Evolutionary conservation across 2,797 vertebrate genomes (phyloP).

Genomic region (Poliocrania exsul): DNA sequence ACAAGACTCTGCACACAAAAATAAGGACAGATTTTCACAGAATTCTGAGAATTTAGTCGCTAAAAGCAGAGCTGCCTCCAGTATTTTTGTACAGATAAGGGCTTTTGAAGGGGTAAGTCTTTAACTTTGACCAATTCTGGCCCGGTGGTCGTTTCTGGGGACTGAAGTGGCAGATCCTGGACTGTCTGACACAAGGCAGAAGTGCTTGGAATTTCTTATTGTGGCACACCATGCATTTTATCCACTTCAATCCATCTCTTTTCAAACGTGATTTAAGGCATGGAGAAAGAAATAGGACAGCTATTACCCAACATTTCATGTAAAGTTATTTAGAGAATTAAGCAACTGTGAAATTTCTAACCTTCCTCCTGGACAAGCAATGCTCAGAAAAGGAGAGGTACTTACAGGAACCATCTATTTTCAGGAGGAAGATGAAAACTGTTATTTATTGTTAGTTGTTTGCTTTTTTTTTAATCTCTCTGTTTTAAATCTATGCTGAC

Average conservation of each 20-base stretch:
- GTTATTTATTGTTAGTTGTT: not conserved
- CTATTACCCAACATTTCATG: not conserved
- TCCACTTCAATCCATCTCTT: not conserved
- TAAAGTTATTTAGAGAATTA: not conserved
- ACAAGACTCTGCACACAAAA: not conserved
- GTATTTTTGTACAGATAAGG: not conserved
- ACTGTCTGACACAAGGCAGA: not conserved
- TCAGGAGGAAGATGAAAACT: constrained; percentile 9
- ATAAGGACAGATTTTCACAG: not conserved
- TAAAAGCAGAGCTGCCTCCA: not conserved
- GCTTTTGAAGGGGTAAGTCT: not conserved
- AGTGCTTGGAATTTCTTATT: not conserved
- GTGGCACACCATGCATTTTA: not conserved
- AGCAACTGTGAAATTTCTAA: not conserved
- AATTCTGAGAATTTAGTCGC: not conserved
- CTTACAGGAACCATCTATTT: not conserved
- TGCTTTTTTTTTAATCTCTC: not conserved
- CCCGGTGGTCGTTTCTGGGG: not conserved
- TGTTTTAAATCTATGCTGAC: not conserved
- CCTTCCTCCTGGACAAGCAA: not conserved
- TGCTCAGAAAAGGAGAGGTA: not conserved
- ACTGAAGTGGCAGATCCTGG: not conserved
- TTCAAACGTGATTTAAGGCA: constrained; percentile 11
- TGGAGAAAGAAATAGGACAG: not conserved
- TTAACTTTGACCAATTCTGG: not conserved